These are phyloP conservation scores for Corvus cornix DNA, from an alignment of 2,113 vertebrate genomes.

Conservation along the genomic window DNA sequence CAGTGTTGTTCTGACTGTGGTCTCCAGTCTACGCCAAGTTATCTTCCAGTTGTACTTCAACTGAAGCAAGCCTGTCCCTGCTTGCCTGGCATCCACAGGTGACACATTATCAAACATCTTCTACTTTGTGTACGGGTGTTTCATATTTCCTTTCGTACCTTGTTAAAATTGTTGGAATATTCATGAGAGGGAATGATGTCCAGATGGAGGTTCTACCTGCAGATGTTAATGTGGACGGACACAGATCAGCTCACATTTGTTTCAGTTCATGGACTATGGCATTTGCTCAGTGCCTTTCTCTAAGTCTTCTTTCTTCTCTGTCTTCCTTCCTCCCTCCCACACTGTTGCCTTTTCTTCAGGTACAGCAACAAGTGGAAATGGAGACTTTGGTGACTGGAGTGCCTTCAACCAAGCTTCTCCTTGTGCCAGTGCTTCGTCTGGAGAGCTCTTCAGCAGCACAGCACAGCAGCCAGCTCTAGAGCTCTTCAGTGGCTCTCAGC, in stretches of 20 bases:
- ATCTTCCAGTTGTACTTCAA: not conserved
- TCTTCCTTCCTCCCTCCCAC: not conserved
- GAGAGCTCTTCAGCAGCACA: slow-evolving; percentile 66
- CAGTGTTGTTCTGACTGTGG: not conserved
- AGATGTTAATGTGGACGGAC: slow-evolving; percentile 89
- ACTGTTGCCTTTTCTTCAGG: slow-evolving; percentile 44
- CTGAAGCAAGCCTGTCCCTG: slow-evolving; percentile 20
- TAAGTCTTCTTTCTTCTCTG: slow-evolving; percentile 8
- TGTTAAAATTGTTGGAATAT: slow-evolving; percentile 84
- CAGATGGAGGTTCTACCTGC: slow-evolving; percentile 87
- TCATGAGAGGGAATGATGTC: slow-evolving; percentile 79
- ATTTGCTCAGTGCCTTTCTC: slow-evolving; percentile 47
- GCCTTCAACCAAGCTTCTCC: slow-evolving; percentile 87
- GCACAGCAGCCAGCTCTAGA: slow-evolving; percentile 71
- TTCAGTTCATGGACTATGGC: slow-evolving; percentile 69
- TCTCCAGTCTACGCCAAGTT: not conserved
- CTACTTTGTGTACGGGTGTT: slow-evolving; percentile 26
- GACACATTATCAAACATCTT: not conserved
- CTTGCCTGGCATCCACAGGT: slow-evolving; percentile 34
- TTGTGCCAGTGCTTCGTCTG: slow-evolving; percentile 67
- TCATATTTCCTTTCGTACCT: slow-evolving; percentile 61
- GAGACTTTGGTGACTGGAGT: slow-evolving; percentile 96
- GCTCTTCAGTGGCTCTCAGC: slow-evolving; percentile 54
- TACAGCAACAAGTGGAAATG: slow-evolving; percentile 80
- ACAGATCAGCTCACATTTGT: slow-evolving; percentile 86